phyloP scores from a whole-genome alignment of 2,888 invertebrate genomes.

The Alsophila aescularia region DNA sequence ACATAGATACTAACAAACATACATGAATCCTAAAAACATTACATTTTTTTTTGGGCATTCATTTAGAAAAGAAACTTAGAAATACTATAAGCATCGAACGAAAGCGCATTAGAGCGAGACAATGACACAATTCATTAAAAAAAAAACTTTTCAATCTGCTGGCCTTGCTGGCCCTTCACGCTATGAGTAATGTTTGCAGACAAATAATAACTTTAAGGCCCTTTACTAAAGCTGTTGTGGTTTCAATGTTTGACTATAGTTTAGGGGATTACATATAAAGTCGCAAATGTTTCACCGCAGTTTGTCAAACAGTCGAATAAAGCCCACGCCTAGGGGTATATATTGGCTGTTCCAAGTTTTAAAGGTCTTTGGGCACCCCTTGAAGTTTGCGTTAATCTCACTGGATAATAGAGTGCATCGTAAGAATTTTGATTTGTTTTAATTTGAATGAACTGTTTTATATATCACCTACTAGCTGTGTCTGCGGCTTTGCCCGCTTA shows the following conservation, averaged over 20 bases:
- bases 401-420: background rate
- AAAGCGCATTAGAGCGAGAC: too few relatives aligned
- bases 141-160: background rate
- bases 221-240: slow-evolving; percentile 20
- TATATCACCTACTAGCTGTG: too few relatives aligned
- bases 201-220: slow-evolving; percentile 20
- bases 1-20: too few relatives aligned
- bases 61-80: too few relatives aligned
- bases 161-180: background rate
- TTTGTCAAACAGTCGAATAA: slow-evolving; percentile 23
- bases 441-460: background rate
- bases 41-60: too few relatives aligned
- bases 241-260: slow-evolving; percentile 22
- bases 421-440: background rate
- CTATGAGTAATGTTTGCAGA: background rate
- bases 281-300: slow-evolving; percentile 21
- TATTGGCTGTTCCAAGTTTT: slow-evolving; percentile 4
- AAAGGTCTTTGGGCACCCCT: slow-evolving; percentile 6
- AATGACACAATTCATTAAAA: too few relatives aligned
- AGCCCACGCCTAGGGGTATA: slow-evolving; percentile 13
- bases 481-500: too few relatives aligned
- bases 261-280: slow-evolving; percentile 26
- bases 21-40: too few relatives aligned
- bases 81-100: too few relatives aligned
- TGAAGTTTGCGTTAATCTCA: slow-evolving; percentile 33